Evolutionary conservation across 2,888 invertebrate genomes (phyloP), one percentile per base, ranked within the genome.

Genomic region (Euplexia lucipara): DNA sequence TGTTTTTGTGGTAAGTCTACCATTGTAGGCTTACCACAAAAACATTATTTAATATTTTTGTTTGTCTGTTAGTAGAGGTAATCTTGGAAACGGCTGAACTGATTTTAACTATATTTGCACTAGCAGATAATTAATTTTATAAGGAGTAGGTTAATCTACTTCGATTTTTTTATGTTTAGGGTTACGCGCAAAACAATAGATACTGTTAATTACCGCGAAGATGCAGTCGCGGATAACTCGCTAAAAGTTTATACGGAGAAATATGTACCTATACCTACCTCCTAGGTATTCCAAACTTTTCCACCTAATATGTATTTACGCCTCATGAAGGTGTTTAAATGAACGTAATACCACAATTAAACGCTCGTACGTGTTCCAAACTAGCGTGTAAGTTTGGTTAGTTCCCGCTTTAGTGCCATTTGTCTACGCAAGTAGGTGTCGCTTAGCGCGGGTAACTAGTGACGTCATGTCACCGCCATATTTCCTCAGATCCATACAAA

Each of bases 401-500:
- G 62, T 53, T 66, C 45, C 67, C 61, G 42, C 45, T 64, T 59
- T 52, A 51, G 64, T 63, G 54, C 59, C 65, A 48, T 81, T 70
- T 78, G 62, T 75, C 78, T 75, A 35, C 64, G 30, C 53, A 54
- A 64, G 45, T 65, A 64, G 63, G 42, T 68, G 75, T 63, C 65
- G 63, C 63, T 67, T 75, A 67, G 62, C 22, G 26, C 45, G 60
- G 56, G 48, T 71, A 58, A 63, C 67, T 63, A 65, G 63, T 60
- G 68, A 66, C 70, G 64, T 66, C 62, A 69, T 59, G 64, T 70
- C 70, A 63, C 52, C 54, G 49, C 75, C 64, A 78, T 63, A 67
- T 59, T 73, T 65, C 52, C 60, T 52, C 56, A 72, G 68, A 78
- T 69, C 79, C 62, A 66, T 72, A 80, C 63, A 78, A 75, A 81